These are phyloP conservation scores for Origma solitaria DNA, from an alignment of 2,113 vertebrate species.

Conservation along the genomic window DNA sequence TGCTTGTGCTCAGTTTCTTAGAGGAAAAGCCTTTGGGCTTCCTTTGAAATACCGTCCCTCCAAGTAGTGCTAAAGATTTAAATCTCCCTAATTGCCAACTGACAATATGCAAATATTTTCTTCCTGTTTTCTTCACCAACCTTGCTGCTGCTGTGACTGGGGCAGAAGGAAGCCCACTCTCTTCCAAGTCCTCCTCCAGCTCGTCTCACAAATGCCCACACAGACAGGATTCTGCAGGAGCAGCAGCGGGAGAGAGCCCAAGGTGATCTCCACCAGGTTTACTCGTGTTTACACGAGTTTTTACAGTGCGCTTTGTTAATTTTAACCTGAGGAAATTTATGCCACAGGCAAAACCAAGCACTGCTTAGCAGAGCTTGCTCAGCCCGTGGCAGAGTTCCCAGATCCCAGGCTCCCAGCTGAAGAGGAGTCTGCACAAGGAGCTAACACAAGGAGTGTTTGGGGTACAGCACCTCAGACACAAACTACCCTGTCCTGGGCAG, in stretches of 20 bases:
- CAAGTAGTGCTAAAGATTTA: background rate
- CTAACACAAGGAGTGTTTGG: background rate
- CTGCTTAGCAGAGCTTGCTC: background rate
- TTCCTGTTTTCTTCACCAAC: background rate
- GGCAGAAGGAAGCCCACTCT: background rate
- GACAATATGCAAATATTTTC: background rate
- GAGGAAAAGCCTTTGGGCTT: background rate
- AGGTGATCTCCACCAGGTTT: background rate
- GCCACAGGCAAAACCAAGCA: background rate
- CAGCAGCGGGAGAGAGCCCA: background rate
- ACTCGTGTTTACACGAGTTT: background rate
- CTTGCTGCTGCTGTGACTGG: background rate
- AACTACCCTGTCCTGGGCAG: background rate
- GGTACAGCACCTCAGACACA: background rate
- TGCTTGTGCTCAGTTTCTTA: background rate
- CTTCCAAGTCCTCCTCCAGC: background rate
- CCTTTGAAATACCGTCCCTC: background rate
- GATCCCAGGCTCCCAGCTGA: background rate
- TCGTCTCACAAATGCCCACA: rapidly evolving
- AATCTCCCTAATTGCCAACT: background rate
- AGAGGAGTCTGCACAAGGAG: background rate
- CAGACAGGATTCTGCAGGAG: background rate
- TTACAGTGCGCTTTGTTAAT: background rate
- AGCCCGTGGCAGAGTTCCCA: background rate
- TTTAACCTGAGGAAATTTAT: background rate